These are phyloP conservation scores for Naso thynnoides DNA, from an alignment of 2,797 vertebrate species.

Conservation along the genomic window DNA sequence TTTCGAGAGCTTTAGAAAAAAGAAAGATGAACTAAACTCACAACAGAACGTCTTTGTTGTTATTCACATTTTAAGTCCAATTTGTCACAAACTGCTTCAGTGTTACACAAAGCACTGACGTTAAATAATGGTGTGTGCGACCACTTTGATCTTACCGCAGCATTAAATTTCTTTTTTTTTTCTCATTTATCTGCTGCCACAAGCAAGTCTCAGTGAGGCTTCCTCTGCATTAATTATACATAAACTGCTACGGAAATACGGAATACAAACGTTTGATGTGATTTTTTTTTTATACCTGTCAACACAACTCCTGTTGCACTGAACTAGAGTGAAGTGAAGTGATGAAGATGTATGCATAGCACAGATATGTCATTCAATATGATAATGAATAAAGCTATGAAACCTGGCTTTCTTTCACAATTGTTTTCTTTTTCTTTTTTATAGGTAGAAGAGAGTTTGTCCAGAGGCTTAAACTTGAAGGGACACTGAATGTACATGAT, in stretches of 20 bases:
- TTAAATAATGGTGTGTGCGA: neutral
- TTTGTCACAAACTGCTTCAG: neutral
- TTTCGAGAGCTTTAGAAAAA: neutral
- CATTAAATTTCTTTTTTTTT: neutral
- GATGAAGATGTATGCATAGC: neutral
- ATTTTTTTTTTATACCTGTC: slow-evolving; percentile 31
- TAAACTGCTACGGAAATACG: slow-evolving; percentile 12
- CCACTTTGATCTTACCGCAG: neutral
- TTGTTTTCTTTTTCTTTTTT: slow-evolving; percentile 70
- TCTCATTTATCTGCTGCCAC: neutral
- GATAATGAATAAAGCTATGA: too few species aligned
- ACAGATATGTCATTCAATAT: neutral
- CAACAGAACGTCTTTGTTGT: neutral
- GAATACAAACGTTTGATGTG: slow-evolving; percentile 40
- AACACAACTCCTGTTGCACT: neutral
- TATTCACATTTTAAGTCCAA: neutral
- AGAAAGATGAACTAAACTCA: neutral
- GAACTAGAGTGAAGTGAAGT: slow-evolving; percentile 1
- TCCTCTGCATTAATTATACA: slow-evolving; percentile 50
- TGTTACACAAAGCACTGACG: too few species aligned
- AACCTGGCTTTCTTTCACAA: neutral
- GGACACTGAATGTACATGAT: slow-evolving; percentile 95
- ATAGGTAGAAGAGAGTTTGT: slow-evolving; percentile 98
- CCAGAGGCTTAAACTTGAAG: slow-evolving; percentile 98
- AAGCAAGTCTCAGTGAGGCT: slow-evolving; percentile 8